These are phyloP conservation scores for Apotomis capreana DNA, from an alignment of 2,888 invertebrate genomes.

Conservation along the genomic window DNA sequence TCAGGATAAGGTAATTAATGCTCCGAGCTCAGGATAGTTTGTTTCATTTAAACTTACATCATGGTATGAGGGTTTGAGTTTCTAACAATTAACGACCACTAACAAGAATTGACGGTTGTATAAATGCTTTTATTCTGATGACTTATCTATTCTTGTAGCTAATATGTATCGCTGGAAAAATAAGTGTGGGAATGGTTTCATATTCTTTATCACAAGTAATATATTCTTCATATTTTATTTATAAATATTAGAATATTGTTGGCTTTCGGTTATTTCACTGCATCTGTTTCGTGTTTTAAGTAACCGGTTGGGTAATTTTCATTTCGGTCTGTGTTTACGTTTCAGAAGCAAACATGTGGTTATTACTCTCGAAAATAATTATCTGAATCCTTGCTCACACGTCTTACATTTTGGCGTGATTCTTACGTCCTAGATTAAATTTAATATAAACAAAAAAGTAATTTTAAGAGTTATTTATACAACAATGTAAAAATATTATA, in stretches of 20 bases:
- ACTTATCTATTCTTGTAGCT: constrained; percentile 21
- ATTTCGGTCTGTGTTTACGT: constrained; percentile 6
- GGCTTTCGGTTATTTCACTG: constrained; percentile 24
- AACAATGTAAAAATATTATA: constrained; percentile 6
- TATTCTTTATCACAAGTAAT: constrained; percentile 47
- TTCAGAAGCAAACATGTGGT: background rate
- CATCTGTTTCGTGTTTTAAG: constrained; percentile 15
- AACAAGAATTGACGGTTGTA: constrained; percentile 34
- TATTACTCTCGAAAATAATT: constrained; percentile 23
- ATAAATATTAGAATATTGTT: constrained; percentile 9
- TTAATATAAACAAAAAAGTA: constrained; percentile 3
- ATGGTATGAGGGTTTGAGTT: constrained; percentile 77
- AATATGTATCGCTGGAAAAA: constrained; percentile 50
- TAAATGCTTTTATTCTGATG: constrained; percentile 30
- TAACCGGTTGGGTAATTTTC: constrained; percentile 17
- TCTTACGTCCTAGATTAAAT: background rate
- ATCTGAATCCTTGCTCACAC: constrained; percentile 66
- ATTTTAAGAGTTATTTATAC: constrained; percentile 15
- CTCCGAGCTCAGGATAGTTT: constrained; percentile 77
- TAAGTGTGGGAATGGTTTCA: constrained; percentile 61
- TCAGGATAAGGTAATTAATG: constrained; percentile 81
- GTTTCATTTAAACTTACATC: constrained; percentile 69
- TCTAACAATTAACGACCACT: constrained; percentile 59
- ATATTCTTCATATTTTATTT: constrained; percentile 11
- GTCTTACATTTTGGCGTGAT: constrained; percentile 80